Base-by-base conservation (phyloP, 2,888 invertebrate species). In the Myopa testacea region DNA sequence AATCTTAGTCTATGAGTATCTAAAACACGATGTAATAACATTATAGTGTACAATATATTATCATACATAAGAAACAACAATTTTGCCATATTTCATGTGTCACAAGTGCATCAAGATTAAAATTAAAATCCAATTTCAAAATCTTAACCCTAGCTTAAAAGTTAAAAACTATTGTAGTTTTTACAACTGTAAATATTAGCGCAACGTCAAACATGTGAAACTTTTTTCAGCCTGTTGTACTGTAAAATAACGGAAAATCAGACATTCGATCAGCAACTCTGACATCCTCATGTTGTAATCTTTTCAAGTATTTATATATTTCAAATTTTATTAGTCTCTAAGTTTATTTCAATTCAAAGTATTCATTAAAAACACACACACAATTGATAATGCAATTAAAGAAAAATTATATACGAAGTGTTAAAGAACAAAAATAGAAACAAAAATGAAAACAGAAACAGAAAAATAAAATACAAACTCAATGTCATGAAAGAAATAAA, bases 311-410 rank as follows among this genome's bases (percentile, higher is more conserved):
- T 50, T 16, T 19, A 71, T 58, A 71, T 71, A 55, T 75, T 69
- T 75, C 60, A 60, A 69, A 62, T 75, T 69, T 75, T 62, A 68
- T 69, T 75, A 75, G 75, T 60, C 60, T 14, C 19, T 60, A 75
- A 58, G 40, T 55, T 55, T 67, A n/a, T 45, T 45, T 10, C 6
- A 45, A 45, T 72, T 72, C n/a, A 60, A 10, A 19, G 4, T 19
- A 26, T 58, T 70, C 45, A 40, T 40, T 38, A 58, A 7, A 16
- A 72, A 5, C 58, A 58, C 8, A 50, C 6, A 69, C 40, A 50
- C 50, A 16, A 45, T 40, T 45, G 40, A n/a, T 68, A 19, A 68
- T 40, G 14, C 14, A 26, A 55, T 16, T 38, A 34, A n/a, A 55
- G n/a, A 26, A 52, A 52, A 55, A 19, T 69, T 14, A n/a, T 37